Base-by-base conservation (phyloP, 2,797 vertebrate species). In the Lithobates pipiens region DNA sequence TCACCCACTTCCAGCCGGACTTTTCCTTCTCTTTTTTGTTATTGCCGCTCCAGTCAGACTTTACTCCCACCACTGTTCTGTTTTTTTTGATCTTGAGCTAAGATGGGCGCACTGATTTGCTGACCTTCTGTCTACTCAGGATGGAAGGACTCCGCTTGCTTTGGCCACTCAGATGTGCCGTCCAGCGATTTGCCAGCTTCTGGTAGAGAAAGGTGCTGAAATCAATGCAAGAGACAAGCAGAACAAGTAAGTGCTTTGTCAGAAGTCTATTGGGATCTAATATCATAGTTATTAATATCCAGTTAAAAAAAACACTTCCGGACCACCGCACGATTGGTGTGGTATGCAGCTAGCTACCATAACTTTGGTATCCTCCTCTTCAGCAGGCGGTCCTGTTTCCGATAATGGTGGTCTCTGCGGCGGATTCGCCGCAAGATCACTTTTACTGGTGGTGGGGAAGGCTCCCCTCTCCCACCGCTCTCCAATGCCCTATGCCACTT, bases 121-220 rank as follows among this genome's bases (percentile, higher is more conserved):
- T 67, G 25, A n/a, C 29, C 29, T 29, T 21, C 18, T 69, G 39
- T 70, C 7, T 42, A 3, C 44, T 3, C 54, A 99, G 98, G 98
- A 99, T 0, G 98, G 97, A 34, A 95, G 96, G 91, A 98, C 98
- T 0, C 97, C 98, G 0, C 93, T 99, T 82, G 95, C 98, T 88
- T 94, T 99, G 91, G 97, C 98, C 88, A 98, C 98, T 44, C 98
- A 99, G 91, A 98, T 99, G 97, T 99, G 98, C 85, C 97, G 97
- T 88, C 96, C 97, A 23, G 85, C 88, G 0, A 95, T 98, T 36
- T 99, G 98, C 88, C 96, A 98, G 88, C 94, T 99, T 88, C 95
- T 99, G 72, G 89, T 99, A 21, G 98, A 99, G 61, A 92, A 96
- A 83, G 97, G 97, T 8, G 97, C 97, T 0, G 96, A 99, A 16